Evolutionary conservation across 2,113 vertebrate species (phyloP).

Genomic region (Actenoides hombroni): DNA sequence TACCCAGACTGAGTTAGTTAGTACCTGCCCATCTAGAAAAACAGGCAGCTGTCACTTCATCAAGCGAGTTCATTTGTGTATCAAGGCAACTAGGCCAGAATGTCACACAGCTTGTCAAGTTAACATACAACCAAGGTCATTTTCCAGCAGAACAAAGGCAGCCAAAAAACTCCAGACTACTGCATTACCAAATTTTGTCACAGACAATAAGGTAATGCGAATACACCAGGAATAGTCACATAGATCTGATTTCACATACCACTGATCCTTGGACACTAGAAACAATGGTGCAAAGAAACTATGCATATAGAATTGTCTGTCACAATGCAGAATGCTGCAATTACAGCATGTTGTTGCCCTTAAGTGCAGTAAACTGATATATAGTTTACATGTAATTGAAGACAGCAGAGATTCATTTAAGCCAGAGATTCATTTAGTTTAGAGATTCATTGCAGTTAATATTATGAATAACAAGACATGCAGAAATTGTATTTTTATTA

Average conservation of each 20-base stretch:
- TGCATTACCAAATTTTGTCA: not conserved
- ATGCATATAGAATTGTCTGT: not conserved
- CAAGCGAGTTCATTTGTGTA: not conserved
- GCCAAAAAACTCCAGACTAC: not conserved
- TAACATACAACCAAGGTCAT: not conserved
- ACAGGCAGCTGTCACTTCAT: not conserved
- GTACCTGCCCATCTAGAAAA: not conserved
- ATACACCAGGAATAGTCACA: not conserved
- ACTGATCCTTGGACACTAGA: not conserved
- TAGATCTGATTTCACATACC: not conserved
- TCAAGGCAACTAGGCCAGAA: slow-evolving; percentile 7
- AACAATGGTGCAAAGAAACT: not conserved
- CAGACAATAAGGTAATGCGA: not conserved
- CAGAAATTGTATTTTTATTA: not conserved
- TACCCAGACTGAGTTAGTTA: not conserved
- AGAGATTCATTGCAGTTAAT: not conserved
- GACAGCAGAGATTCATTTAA: not conserved
- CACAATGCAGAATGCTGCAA: not conserved
- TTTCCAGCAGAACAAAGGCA: slow-evolving; percentile 20
- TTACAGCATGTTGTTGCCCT: not conserved
- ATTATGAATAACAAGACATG: not conserved
- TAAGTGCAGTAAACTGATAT: not conserved
- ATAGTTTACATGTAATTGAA: not conserved
- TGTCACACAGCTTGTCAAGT: not conserved
- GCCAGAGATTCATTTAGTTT: no score